Percentiles rank a stretch among this genome's conserved stretches.
Conservation (phyloP, 2,888 invertebrate species). For the Lithophane leautieri region DNA sequence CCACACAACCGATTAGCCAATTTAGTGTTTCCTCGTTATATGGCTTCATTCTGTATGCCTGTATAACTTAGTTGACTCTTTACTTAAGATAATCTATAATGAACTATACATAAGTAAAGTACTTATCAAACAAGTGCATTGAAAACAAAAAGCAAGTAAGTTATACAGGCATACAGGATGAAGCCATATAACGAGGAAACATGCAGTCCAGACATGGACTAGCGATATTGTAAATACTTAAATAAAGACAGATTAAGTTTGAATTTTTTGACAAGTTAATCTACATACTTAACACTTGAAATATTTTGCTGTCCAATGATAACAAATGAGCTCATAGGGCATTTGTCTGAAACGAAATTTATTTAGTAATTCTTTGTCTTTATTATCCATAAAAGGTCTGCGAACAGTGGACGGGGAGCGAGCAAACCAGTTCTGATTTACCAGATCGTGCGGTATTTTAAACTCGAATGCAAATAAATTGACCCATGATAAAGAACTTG, state of each 20-base stretch:
- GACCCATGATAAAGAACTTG: slow-evolving; percentile 84
- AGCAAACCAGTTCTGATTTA: slow-evolving; percentile 88
- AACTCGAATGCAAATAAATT: slow-evolving; percentile 87
- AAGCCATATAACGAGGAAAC: no score
- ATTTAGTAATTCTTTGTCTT: slow-evolving; percentile 74
- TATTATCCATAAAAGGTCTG: slow-evolving; percentile 73
- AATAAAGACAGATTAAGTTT: background rate
- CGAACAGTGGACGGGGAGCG: slow-evolving; percentile 76
- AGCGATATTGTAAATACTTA: no score
- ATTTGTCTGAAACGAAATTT: slow-evolving; percentile 54
- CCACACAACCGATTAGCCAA: slow-evolving; percentile 22
- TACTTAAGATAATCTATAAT: no score
- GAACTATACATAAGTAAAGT: no score
- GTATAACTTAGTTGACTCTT: no score
- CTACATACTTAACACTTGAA: background rate
- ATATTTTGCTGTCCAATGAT: slow-evolving; percentile 1
- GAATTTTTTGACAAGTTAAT: background rate
- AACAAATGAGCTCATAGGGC: slow-evolving; percentile 29
- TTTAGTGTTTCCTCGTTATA: slow-evolving; percentile 42
- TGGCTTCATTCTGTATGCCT: slow-evolving; percentile 37
- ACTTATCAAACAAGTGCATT: no score
- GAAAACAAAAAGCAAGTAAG: no score
- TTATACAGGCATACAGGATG: no score
- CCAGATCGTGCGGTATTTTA: slow-evolving; percentile 88
- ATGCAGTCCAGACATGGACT: no score